Base-by-base conservation (phyloP, 2,888 invertebrate genomes). In the Synanthedon tipuliformis region DNA sequence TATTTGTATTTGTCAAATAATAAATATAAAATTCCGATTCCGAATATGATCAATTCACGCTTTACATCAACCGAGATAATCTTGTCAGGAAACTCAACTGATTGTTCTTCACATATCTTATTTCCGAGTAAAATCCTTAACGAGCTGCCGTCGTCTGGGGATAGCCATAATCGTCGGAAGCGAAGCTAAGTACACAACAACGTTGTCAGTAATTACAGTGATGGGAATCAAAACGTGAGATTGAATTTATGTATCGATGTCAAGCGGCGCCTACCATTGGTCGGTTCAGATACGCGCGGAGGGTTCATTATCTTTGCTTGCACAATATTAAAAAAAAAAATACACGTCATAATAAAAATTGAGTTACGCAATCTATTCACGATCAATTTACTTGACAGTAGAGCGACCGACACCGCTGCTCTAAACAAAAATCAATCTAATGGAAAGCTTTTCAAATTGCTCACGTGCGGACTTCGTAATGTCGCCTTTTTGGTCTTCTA, bases 161-260 rank as follows among this genome's bases (percentile, higher is more conserved):
- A 66, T 75, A 76, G 65, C 34, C 34, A 66, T 75, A 76, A 75
- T 76, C 69, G 68, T 69, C 76, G 79, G 78, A 80, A 81, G 77
- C 78, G 63, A 68, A 71, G 75, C 75, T 76, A 74, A 76, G 68
- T 70, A 63, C 71, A 68, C 63, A 65, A 65, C 65, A 67, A 68
- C 68, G 69, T 71, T 63, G 65, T 58, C 56, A 66, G 69, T 77
- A 76, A 81, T 78, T 75, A 76, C 73, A 62, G 75, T 69, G 71
- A 78, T 78, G 70, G 23, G 68, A 66, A 72, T 74, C 68, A 66
- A 75, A 72, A 13, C 75, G 73, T 71, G 74, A 70, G 73, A 78
- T 75, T 73, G 71, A 71, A 79, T 79, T 79, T 78, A 79, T 79
- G 75, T 75, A 78, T 78, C 74, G 75, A 76, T 76, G 75, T 73